Conservation (phyloP, 2,888 invertebrate genomes). For the Dioctria linearis region DNA sequence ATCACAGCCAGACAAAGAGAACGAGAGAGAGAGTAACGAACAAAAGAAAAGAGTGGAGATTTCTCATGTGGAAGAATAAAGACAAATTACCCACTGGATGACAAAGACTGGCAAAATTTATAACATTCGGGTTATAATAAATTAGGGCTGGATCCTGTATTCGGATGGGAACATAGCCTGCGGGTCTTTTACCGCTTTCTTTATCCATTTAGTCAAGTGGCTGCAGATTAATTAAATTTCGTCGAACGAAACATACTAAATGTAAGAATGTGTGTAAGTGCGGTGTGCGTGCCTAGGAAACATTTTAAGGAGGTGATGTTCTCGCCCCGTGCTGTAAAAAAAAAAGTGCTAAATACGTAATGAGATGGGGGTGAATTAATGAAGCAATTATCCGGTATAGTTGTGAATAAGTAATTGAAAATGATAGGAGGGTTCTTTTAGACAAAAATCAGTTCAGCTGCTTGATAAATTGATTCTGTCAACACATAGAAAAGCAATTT, state of each 20-base stretch:
- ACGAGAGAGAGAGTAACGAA: background rate
- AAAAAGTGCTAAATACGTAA: slow-evolving; percentile 24
- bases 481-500: background rate
- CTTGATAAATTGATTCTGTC: background rate
- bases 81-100: slow-evolving; percentile 50
- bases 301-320: slow-evolving; percentile 20
- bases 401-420: background rate
- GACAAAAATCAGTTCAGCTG: background rate
- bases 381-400: background rate
- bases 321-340: background rate
- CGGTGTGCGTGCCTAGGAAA: slow-evolving; percentile 29
- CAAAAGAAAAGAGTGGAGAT: slow-evolving; percentile 25
- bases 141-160: slow-evolving; percentile 28
- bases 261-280: background rate
- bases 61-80: slow-evolving; percentile 53
- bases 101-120: slow-evolving; percentile 47
- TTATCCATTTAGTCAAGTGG: background rate
- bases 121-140: slow-evolving; percentile 51
- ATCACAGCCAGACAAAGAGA: background rate
- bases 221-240: slow-evolving; percentile 28
- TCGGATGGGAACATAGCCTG: background rate
- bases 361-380: background rate
- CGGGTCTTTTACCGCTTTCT: background rate
- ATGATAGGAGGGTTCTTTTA: background rate
- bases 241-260: background rate